Conservation (phyloP, 1,140 invertebrate species). For the Mactra quadrangularis region DNA sequence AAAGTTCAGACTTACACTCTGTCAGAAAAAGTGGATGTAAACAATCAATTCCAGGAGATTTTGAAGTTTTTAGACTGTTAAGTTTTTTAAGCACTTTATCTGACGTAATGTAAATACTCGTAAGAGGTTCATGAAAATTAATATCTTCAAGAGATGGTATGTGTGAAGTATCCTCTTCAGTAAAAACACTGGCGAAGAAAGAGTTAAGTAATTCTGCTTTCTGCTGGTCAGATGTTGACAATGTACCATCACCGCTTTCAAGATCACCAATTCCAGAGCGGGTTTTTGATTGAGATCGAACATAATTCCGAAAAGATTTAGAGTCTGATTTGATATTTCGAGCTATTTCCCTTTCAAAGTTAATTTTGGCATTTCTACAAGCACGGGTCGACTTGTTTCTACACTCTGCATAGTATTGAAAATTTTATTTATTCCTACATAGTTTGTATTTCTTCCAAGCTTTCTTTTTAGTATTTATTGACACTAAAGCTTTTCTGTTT, state of each 20-base stretch:
- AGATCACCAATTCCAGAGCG: no score
- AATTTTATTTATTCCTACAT: not conserved
- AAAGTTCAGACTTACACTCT: not conserved
- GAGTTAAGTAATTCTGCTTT: no score
- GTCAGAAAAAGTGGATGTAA: not conserved
- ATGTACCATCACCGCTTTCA: no score
- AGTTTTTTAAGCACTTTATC: not conserved
- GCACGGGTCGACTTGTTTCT: no score
- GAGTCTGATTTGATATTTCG: no score
- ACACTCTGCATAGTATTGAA: not conserved
- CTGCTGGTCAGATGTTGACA: no score
- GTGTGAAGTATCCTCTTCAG: not conserved
- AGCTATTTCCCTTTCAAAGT: no score
- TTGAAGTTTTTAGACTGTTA: not conserved
- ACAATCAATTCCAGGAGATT: slow-evolving; percentile 3
- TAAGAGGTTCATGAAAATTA: not conserved
- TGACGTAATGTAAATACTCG: not conserved
- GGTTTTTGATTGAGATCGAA: no score
- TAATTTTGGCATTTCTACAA: no score
- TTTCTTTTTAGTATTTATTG: not conserved
- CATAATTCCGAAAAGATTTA: no score
- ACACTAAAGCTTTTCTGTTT: not conserved
- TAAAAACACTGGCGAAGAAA: no score
- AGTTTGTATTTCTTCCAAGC: slow-evolving; percentile 5
- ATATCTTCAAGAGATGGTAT: not conserved